phyloP scores from a whole-genome alignment of 2,888 invertebrate genomes.

The Hypomecis punctinalis region DNA sequence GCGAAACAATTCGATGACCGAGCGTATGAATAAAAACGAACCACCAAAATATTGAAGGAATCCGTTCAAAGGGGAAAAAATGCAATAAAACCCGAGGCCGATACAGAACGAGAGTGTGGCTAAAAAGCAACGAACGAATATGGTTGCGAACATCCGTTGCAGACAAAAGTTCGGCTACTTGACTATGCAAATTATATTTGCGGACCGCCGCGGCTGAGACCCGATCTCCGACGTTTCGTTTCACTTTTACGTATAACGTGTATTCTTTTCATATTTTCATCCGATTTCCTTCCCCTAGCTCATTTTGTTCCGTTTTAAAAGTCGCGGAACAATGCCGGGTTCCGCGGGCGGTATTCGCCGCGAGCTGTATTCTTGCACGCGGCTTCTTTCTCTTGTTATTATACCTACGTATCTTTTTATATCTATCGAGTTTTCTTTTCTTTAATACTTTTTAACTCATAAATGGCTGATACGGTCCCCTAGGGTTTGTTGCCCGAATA shows the following conservation, averaged over 20 bases:
- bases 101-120: constrained; percentile 81
- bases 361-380: constrained; percentile 81
- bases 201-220: constrained; percentile 81
- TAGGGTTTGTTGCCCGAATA: constrained; percentile 81
- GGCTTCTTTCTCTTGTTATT: constrained; percentile 80
- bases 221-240: constrained; percentile 83
- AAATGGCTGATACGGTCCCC: constrained; percentile 83
- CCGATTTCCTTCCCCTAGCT: constrained; percentile 84
- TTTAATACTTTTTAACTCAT: constrained; percentile 84
- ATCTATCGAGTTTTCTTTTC: constrained; percentile 82
- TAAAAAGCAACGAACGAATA: constrained; percentile 84
- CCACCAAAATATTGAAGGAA: constrained; percentile 84
- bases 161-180: constrained; percentile 84
- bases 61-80: constrained; percentile 83
- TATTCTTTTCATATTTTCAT: constrained; percentile 86
- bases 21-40: constrained; percentile 82
- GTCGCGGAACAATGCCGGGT: constrained; percentile 82
- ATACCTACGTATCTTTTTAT: constrained; percentile 74
- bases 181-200: constrained; percentile 86
- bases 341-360: constrained; percentile 80
- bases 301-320: constrained; percentile 83
- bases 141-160: constrained; percentile 82
- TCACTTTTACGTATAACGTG: constrained; percentile 81
- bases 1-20: constrained; percentile 82
- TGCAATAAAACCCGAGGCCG: constrained; percentile 80